A percentile compares a stretch with the other conserved stretches of the same genome.
These are phyloP conservation scores for Tachysurus fulvidraco DNA, from an alignment of 2,113 vertebrate genomes.

Conservation along the genomic window DNA sequence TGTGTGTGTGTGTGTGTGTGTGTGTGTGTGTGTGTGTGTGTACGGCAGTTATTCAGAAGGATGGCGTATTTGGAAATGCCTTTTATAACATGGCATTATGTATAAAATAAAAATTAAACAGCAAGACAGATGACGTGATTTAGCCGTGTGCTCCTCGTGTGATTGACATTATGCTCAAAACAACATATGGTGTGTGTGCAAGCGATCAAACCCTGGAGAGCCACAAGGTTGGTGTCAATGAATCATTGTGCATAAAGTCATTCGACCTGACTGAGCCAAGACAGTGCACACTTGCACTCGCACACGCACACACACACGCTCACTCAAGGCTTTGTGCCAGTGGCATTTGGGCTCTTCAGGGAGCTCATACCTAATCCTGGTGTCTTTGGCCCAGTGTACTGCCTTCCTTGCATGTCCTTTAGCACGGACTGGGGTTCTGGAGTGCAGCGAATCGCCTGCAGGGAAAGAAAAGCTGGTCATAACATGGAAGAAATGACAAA, in stretches of 20 bases:
- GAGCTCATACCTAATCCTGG: slow-evolving; percentile 56
- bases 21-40: too few species aligned
- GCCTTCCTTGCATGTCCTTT: slow-evolving; percentile 29
- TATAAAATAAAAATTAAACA: background rate
- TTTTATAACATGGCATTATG: background rate
- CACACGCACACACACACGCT: background rate
- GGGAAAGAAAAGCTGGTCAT: slow-evolving; percentile 14
- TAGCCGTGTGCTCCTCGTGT: background rate
- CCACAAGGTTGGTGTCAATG: slow-evolving; percentile 17
- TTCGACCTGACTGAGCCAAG: background rate
- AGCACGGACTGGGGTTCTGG: slow-evolving; percentile 14
- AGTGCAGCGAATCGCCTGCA: slow-evolving; percentile 46
- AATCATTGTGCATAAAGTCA: slow-evolving; percentile 13
- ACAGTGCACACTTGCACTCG: background rate
- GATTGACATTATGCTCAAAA: slow-evolving; percentile 7
- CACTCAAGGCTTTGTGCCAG: background rate
- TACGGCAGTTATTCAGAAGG: background rate
- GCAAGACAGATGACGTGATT: background rate
- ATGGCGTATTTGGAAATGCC: background rate
- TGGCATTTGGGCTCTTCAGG: slow-evolving; percentile 44
- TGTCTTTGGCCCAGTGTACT: slow-evolving; percentile 38
- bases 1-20: too few species aligned
- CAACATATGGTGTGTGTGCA: slow-evolving; percentile 34
- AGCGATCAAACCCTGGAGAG: background rate
- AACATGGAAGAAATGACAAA: slow-evolving; percentile 9